These are phyloP conservation scores for Stichodactyla helianthus DNA, from an alignment of 64 coral and sea anemone species.

Conservation along the genomic window DNA sequence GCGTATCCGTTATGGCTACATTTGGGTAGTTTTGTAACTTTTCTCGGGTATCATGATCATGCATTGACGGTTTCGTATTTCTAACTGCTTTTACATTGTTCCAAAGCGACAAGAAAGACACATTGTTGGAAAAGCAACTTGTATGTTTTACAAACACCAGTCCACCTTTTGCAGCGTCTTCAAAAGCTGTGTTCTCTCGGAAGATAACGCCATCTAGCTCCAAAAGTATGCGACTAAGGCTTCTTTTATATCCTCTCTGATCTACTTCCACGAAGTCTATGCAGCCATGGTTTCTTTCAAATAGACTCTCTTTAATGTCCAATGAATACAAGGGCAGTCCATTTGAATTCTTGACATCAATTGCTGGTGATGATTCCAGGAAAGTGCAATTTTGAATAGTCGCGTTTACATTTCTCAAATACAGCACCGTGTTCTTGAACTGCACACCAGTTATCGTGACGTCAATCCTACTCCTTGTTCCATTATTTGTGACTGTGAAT, in stretches of 20 bases:
- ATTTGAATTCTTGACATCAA: background rate
- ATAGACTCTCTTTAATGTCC: background rate
- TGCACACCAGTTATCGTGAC: background rate
- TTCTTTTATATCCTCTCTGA: background rate
- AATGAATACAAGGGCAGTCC: background rate
- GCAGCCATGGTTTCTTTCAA: conserved; percentile 18
- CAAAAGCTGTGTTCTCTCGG: background rate
- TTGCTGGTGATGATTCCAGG: background rate
- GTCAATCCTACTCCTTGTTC: background rate
- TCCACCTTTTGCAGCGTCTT: background rate
- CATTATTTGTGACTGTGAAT: background rate
- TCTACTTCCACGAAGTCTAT: background rate
- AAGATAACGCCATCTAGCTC: background rate
- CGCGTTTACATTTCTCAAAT: background rate
- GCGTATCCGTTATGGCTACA: background rate
- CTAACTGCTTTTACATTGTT: background rate
- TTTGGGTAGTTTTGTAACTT: background rate
- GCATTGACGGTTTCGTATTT: background rate
- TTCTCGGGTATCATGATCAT: background rate
- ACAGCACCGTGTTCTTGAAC: conserved; percentile 15
- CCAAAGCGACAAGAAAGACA: background rate
- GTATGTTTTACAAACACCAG: background rate
- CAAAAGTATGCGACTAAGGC: background rate
- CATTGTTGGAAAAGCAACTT: background rate
- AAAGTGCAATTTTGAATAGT: background rate